These are phyloP conservation scores for Naja naja DNA, from an alignment of 2,113 vertebrate genomes.

Conservation along the genomic window DNA sequence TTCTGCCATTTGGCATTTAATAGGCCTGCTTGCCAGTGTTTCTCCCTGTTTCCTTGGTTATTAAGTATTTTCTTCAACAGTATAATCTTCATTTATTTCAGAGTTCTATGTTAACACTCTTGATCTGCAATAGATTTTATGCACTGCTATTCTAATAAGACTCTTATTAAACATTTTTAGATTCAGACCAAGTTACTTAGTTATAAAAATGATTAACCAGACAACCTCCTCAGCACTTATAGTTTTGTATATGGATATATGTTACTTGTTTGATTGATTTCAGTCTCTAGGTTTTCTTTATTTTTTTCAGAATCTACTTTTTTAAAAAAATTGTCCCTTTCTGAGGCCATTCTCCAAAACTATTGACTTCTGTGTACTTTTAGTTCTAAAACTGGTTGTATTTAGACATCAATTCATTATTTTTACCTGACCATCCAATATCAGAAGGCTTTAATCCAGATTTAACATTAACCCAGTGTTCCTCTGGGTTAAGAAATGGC, in stretches of 20 bases:
- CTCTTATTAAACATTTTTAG: conserved; percentile 20
- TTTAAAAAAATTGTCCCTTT: neutral
- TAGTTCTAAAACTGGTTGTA: neutral
- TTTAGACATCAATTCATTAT: neutral
- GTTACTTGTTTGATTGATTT: neutral
- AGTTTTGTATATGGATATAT: neutral
- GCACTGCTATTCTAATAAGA: conserved; percentile 15
- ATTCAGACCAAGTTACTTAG: neutral
- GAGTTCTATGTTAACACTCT: conserved; percentile 18
- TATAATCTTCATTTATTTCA: neutral
- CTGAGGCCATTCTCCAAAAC: neutral
- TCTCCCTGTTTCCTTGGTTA: conserved; percentile 12
- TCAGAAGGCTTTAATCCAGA: neutral
- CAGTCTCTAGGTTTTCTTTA: neutral
- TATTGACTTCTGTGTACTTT: neutral
- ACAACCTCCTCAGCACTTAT: neutral
- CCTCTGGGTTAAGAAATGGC: neutral
- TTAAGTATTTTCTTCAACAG: conserved; percentile 23
- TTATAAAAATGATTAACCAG: neutral
- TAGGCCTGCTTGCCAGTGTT: conserved; percentile 18
- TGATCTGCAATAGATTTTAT: neutral
- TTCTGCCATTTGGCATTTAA: conserved; percentile 11
- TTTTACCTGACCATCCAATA: neutral
- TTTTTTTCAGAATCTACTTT: neutral
- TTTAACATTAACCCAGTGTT: neutral